Evolutionary conservation across 2,888 invertebrate genomes (phyloP), one percentile per base, ranked within the genome.

Genomic region (Agriopis leucophaearia): DNA sequence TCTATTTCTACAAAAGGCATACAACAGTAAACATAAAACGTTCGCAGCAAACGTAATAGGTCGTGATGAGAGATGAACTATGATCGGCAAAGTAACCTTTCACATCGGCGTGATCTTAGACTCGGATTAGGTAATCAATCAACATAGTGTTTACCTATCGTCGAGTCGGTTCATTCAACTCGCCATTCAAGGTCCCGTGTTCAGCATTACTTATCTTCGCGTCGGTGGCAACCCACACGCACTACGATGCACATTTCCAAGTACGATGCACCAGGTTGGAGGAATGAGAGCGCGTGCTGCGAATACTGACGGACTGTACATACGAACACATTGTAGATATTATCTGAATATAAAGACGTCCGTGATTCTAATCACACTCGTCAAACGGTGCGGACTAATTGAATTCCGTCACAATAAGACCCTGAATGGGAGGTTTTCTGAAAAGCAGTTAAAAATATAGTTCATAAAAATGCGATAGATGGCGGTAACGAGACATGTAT

Each of bases 241-340:
- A 83, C 81, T 85, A 81, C 80, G 82, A 85, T 87, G 88, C 89
- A 89, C 88, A 90, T 86, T 86, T 85, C 88, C 87, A 88, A 88
- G 90, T 86, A 86, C 88, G 85, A 88, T 91, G 91, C 91, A 88
- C 91, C 90, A 89, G 87, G 82, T 87, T 85, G 88, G 82, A 84
- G 88, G 89, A 91, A 91, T 88, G 89, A 82, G 88, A 84, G 83
- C 88, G 86, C 93, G 92, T 92, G 93, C 88, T 87, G 77, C 79
- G 93, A 89, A 93, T 93, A 85, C 86, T 73, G 83, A 83, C 82
- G 27, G 79, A 79, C 84, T 85, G 81, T 84, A 84, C 83, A 81
- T 82, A 78, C 78, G 27, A 27, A 5, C 3, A 5, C 27, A 84
- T 78, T 80, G 80, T 83, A 84, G 90, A 91, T 91, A 78, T 79